Evolutionary conservation across 2,888 invertebrate genomes (phyloP).

Genomic region (Eilema griseolum): DNA sequence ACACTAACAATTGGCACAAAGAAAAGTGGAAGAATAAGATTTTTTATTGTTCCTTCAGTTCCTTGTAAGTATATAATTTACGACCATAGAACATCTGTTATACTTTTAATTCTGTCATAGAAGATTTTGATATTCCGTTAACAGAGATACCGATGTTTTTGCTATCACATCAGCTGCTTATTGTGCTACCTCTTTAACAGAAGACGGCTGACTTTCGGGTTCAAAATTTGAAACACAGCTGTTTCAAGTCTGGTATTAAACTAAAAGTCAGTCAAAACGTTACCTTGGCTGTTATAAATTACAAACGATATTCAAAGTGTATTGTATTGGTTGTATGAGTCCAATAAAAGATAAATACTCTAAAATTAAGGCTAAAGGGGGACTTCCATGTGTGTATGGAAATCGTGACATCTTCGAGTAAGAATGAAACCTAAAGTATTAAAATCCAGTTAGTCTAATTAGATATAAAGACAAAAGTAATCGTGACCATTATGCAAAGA

Average conservation of each 20-base stretch:
- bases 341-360: too few species aligned
- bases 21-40: constrained; percentile 44
- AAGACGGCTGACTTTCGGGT: background rate
- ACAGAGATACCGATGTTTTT: background rate
- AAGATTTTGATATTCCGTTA: constrained; percentile 27
- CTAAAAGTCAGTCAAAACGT: background rate
- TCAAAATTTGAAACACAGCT: background rate
- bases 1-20: constrained; percentile 59
- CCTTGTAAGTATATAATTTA: constrained; percentile 53
- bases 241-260: background rate
- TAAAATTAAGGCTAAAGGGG: too few species aligned
- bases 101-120: constrained; percentile 35
- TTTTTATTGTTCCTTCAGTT: constrained; percentile 48
- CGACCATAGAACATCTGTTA: constrained; percentile 56
- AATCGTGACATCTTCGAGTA: too few species aligned
- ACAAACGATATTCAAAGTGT: too few species aligned
- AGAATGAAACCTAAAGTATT: background rate
- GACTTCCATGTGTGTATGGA: too few species aligned
- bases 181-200: background rate
- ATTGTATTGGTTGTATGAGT: too few species aligned
- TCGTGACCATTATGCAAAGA: constrained; percentile 17
- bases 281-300: background rate
- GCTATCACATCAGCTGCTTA: constrained; percentile 15
- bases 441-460: background rate
- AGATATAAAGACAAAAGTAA: background rate